phyloP scores from a whole-genome alignment of 2,888 invertebrate genomes.

The Biston betularia region DNA sequence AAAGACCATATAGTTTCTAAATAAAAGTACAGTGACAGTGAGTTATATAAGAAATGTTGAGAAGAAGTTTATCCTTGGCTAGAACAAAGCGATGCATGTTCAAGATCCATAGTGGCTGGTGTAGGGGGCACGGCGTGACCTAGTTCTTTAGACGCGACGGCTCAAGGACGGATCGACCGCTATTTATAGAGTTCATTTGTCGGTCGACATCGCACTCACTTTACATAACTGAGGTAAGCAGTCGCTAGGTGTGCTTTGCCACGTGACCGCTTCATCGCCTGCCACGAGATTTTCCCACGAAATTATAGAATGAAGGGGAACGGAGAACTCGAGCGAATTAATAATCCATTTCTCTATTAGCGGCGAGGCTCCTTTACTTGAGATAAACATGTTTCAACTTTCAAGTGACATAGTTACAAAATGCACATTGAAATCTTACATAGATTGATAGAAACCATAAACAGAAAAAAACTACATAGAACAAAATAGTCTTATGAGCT shows the following conservation, averaged over 20 bases:
- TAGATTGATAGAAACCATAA: too few species aligned
- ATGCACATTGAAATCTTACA: too few species aligned
- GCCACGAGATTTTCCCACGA: slow-evolving; percentile 69
- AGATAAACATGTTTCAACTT: slow-evolving; percentile 16
- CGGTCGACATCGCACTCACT: slow-evolving; percentile 77
- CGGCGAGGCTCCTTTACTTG: slow-evolving; percentile 53
- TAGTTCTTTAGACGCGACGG: slow-evolving; percentile 77
- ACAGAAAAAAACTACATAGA: too few species aligned
- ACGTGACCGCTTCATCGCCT: slow-evolving; percentile 58
- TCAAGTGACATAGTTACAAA: too few species aligned
- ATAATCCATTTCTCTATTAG: slow-evolving; percentile 66
- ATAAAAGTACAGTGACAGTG: too few species aligned
- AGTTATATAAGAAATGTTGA: slow-evolving; percentile 54
- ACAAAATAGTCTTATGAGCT: too few species aligned
- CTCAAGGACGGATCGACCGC: slow-evolving; percentile 85
- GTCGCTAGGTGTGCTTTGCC: slow-evolving; percentile 68
- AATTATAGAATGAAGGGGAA: slow-evolving; percentile 59
- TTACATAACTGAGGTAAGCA: slow-evolving; percentile 78
- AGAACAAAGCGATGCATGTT: slow-evolving; percentile 47
- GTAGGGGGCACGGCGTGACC: slow-evolving; percentile 70
- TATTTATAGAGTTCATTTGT: slow-evolving; percentile 83
- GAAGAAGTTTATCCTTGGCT: slow-evolving; percentile 55
- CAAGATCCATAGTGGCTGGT: slow-evolving; percentile 55
- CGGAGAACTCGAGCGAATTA: slow-evolving; percentile 56
- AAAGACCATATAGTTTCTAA: too few species aligned